phyloP scores from a whole-genome alignment of 2,888 invertebrate species.

The Dryocosmus kuriphilus region DNA sequence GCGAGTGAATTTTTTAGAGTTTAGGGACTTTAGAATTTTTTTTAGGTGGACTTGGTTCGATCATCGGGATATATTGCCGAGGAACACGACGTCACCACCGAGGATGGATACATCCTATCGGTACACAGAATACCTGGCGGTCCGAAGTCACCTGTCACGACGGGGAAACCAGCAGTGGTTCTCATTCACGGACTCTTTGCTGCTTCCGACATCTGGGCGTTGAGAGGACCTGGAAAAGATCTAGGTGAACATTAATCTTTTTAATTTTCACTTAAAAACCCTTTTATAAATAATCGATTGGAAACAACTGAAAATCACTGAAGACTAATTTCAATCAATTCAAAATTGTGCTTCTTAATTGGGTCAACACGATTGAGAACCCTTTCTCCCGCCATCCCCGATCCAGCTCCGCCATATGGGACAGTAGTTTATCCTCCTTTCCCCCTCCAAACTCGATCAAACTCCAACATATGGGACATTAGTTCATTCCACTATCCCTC shows the following conservation, averaged over 20 bases:
- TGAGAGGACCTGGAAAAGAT: conserved; percentile 67
- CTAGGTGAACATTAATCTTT: conserved; percentile 61
- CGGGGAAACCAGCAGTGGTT: conserved; percentile 63
- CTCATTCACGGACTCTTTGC: conserved; percentile 67
- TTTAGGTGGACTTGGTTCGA: conserved; percentile 64
- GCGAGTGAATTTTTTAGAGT: conserved; percentile 16
- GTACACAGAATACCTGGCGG: conserved; percentile 69
- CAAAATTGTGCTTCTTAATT: too few relatives aligned
- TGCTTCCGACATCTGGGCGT: conserved; percentile 71
- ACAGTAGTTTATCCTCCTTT: too few relatives aligned
- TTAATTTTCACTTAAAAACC: too few relatives aligned
- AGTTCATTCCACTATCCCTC: too few relatives aligned
- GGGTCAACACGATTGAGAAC: too few relatives aligned
- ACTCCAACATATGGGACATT: too few relatives aligned
- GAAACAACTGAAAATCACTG: too few relatives aligned
- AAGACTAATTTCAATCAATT: too few relatives aligned
- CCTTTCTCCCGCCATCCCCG: too few relatives aligned
- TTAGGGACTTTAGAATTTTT: neutral
- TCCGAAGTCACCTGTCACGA: conserved; percentile 55
- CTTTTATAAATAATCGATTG: too few relatives aligned
- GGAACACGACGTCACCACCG: conserved; percentile 66
- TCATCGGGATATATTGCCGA: conserved; percentile 66
- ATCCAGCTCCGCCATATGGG: too few relatives aligned
- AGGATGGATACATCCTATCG: conserved; percentile 67
- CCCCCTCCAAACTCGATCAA: too few relatives aligned